Conservation (phyloP, 2,113 vertebrate species). For the Lontra canadensis region DNA sequence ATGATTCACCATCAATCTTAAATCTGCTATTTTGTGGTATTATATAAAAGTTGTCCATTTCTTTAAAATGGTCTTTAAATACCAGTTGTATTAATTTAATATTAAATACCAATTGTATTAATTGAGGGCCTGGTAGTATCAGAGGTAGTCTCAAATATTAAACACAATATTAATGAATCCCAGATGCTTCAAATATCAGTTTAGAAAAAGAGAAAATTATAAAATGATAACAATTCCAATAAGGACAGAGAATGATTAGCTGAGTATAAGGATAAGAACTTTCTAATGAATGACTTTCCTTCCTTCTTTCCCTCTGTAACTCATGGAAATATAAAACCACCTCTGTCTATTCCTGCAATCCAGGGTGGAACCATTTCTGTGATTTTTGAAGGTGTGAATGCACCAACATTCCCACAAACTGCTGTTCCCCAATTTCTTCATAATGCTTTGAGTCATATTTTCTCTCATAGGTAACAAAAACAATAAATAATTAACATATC, state of each 20-base stretch:
- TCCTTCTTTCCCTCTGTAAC: neutral
- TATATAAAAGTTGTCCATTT: neutral
- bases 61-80: neutral
- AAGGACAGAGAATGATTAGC: no score
- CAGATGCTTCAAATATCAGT: neutral
- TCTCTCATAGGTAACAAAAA: neutral
- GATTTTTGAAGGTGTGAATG: no score
- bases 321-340: neutral
- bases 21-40: neutral
- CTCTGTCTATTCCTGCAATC: rapidly evolving
- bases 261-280: neutral
- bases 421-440: rapidly evolving
- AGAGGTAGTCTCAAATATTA: neutral
- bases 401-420: neutral
- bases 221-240: neutral
- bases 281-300: neutral
- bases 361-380: neutral
- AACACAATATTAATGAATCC: no score
- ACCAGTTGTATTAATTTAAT: no score
- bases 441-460: neutral
- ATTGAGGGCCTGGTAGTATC: neutral
- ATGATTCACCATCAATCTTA: neutral
- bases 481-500: rapidly evolving
- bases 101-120: neutral
- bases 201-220: neutral